Evolutionary conservation across 2,888 invertebrate genomes (phyloP).

Genomic region (Pristionchus arcanus): DNA sequence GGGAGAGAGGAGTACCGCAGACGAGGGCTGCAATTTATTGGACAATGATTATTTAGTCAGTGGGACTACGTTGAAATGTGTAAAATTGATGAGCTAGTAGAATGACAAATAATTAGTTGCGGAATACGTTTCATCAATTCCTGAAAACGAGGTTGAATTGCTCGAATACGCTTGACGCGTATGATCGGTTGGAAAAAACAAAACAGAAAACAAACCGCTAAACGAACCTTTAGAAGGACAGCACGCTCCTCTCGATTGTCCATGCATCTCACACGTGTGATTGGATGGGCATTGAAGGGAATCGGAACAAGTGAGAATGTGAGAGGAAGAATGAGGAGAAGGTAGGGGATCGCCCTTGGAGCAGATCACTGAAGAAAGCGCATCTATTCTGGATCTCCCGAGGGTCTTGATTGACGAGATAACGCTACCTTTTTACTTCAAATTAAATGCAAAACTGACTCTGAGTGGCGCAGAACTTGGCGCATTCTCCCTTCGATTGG

Average conservation of each 20-base stretch:
- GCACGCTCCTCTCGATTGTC: constrained; percentile 48
- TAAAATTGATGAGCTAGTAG: no score
- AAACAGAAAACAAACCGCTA: not conserved
- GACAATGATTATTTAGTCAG: not conserved
- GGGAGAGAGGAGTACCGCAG: constrained; percentile 25
- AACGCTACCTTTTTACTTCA: not conserved
- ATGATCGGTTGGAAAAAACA: not conserved
- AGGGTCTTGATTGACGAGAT: no score
- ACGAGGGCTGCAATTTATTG: not conserved
- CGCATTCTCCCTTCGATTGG: constrained; percentile 70
- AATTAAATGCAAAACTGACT: constrained; percentile 56
- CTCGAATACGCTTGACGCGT: no score
- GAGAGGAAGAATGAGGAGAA: constrained; percentile 32
- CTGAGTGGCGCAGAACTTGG: constrained; percentile 68
- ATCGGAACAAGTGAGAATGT: not conserved
- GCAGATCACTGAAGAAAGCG: constrained; percentile 44
- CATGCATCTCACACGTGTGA: constrained; percentile 45
- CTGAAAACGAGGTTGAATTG: not conserved
- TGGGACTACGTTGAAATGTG: no score
- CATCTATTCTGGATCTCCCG: not conserved
- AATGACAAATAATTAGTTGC: no score
- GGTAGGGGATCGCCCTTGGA: constrained; percentile 48
- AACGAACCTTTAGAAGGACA: constrained; percentile 46
- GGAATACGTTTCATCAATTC: not conserved
- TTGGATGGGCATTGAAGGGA: constrained; percentile 39